phyloP scores from a whole-genome alignment of 2,113 vertebrate genomes.

The Oriolus oriolus region DNA sequence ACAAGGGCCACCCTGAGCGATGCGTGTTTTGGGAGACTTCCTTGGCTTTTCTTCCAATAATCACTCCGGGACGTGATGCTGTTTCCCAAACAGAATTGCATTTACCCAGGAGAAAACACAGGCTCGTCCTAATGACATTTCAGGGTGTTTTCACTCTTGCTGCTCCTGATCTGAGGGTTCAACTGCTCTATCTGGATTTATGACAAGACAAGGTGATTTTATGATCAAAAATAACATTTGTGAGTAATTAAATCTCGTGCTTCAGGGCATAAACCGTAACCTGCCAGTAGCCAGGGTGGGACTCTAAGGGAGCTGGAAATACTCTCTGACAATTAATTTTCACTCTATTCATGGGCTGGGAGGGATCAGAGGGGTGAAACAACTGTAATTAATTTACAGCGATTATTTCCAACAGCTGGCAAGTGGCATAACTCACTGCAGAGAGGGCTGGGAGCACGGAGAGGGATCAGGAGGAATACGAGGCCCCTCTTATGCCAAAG shows the following conservation, averaged over 20 bases:
- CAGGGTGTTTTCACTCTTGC: neutral
- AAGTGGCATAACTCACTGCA: conserved; percentile 19
- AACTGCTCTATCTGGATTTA: neutral
- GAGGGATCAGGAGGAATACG: neutral
- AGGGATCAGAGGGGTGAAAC: conserved; percentile 52
- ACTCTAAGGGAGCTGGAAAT: conserved; percentile 45
- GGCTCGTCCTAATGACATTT: neutral
- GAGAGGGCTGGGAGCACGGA: neutral
- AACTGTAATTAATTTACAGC: conserved; percentile 61
- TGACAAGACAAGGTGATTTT: neutral
- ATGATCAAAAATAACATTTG: conserved; percentile 54
- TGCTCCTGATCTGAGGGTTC: neutral
- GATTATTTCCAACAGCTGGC: conserved; percentile 65
- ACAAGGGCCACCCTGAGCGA: neutral
- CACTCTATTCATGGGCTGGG: conserved; percentile 32
- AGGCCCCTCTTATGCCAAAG: neutral
- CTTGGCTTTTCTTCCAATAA: neutral
- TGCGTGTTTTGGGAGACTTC: accelerated
- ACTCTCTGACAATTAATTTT: conserved; percentile 63
- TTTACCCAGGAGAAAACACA: neutral
- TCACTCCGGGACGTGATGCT: accelerated
- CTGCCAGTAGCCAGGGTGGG: conserved; percentile 24
- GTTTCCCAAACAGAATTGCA: neutral
- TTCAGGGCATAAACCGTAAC: conserved; percentile 41
- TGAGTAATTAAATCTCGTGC: conserved; percentile 45